Base-by-base conservation (phyloP, 2,888 invertebrate species). In the Pyrrhia umbra region DNA sequence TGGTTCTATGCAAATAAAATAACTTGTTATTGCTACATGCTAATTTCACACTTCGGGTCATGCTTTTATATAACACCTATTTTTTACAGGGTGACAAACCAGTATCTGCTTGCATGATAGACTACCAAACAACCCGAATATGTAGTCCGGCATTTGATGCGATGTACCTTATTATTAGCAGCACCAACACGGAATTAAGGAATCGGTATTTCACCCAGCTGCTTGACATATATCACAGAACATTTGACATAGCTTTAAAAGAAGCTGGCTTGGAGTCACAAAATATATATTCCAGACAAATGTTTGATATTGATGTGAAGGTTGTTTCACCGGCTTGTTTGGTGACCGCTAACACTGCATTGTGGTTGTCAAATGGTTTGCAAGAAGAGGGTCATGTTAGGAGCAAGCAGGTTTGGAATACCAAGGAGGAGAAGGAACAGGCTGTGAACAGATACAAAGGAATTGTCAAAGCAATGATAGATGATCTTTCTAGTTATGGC, bases 321-420 rank as follows among this genome's bases (percentile, higher is more conserved):
- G 62, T 82, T 2, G 91, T 94, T 9, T 88, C 86, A 2, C 92
- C 92, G 13, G 88, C 92, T 9, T 91, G 91, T 70, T 80, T 93
- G 8, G 92, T 93, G 56, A 84, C 90, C 18, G 93, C 91, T 0
- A 94, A 94, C 67, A 93, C 92, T 39, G 92, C 94, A 1, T 51
- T 93, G 10, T 94, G 94, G 94, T 76, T 94, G 0, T 85, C 85
- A 1, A 88, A 85, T 71, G 94, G 94, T 0, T 73, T 94, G 37
- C 94, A 94, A 71, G 83, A 91, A 76, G 94, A 92, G 60, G 95
- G 94, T 0, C 92, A 93, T 86, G 91, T 94, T 0, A 86, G 85
- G 47, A 94, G 94, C 68, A 94, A 92, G 71, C 71, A 77, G 5
- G 66, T 88, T 21, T 88, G 75, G 43, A 76, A 59, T 0, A 90